These are phyloP conservation scores for Dione juno DNA, from an alignment of 2,888 invertebrate species.

Conservation along the genomic window DNA sequence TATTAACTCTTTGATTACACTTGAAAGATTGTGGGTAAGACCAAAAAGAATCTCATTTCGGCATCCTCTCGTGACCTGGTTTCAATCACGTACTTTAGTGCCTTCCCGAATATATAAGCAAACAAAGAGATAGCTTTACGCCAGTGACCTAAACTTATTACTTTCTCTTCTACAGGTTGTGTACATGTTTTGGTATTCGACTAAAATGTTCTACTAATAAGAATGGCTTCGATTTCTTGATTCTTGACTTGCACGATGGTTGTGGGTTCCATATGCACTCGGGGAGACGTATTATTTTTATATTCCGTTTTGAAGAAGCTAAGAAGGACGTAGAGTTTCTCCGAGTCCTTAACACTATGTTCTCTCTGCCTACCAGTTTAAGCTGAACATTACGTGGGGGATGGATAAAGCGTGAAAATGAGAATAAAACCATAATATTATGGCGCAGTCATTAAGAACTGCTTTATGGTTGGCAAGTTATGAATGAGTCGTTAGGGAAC, in stretches of 20 bases:
- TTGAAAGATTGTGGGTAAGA: slow-evolving; percentile 23
- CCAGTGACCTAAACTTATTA: slow-evolving; percentile 61
- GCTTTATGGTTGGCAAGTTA: slow-evolving; percentile 43
- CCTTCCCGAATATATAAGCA: slow-evolving; percentile 41
- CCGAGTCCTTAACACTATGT: no score
- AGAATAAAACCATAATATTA: slow-evolving; percentile 31
- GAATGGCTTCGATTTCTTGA: background rate
- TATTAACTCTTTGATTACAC: background rate
- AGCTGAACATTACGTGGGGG: no score
- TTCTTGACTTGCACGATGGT: background rate
- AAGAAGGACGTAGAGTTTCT: no score
- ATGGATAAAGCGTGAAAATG: no score
- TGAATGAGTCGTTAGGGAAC: slow-evolving; percentile 73
- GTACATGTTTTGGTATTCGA: slow-evolving; percentile 24
- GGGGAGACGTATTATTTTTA: no score
- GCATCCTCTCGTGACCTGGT: slow-evolving; percentile 64
- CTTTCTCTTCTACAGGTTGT: slow-evolving; percentile 52
- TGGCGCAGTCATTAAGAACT: slow-evolving; percentile 32
- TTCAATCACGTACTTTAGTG: slow-evolving; percentile 58
- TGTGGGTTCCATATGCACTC: no score
- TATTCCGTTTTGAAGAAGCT: no score
- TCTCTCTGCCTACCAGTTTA: no score
- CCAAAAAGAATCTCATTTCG: slow-evolving; percentile 50
- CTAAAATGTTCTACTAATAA: slow-evolving; percentile 27
- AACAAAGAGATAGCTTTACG: slow-evolving; percentile 50